phyloP scores from a whole-genome alignment of 2,113 vertebrate species.

The Ranitomeya imitator region DNA sequence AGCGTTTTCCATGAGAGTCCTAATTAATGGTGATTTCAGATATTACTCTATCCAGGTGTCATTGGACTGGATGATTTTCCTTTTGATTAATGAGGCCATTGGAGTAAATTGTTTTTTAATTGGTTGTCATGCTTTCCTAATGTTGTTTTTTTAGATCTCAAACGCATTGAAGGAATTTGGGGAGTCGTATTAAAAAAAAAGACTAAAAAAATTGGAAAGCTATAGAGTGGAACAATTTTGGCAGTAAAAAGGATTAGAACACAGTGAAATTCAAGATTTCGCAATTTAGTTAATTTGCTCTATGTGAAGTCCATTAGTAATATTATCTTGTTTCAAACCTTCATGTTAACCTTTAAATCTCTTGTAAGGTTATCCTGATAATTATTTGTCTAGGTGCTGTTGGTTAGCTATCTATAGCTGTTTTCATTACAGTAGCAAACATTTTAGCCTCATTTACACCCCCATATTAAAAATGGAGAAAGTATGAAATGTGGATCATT shows the following conservation, averaged over 20 bases:
- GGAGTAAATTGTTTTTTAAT: slow-evolving; percentile 80
- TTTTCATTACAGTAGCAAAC: too few species aligned
- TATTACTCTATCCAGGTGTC: slow-evolving; percentile 93
- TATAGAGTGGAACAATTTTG: not conserved
- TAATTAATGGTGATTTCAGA: slow-evolving; percentile 86
- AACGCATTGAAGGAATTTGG: not conserved
- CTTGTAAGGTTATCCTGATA: not conserved
- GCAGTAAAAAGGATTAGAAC: not conserved
- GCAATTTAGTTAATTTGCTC: not conserved
- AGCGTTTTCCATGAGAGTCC: slow-evolving; percentile 69
- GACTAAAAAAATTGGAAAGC: not conserved
- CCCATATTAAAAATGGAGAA: too few species aligned
- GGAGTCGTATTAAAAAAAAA: not conserved
- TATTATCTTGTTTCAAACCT: not conserved
- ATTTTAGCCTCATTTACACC: too few species aligned
- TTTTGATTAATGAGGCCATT: slow-evolving; percentile 87
- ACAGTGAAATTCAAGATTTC: not conserved
- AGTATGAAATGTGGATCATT: too few species aligned
- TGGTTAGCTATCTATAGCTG: too few species aligned
- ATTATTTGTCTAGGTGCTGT: too few species aligned
- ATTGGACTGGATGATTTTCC: slow-evolving; percentile 83
- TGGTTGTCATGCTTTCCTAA: slow-evolving; percentile 65
- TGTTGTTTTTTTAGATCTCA: slow-evolving; percentile 61
- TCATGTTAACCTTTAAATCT: not conserved
- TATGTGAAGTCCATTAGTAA: not conserved